These are phyloP conservation scores for Dunckerocampus dactyliophorus DNA, from an alignment of 2,113 vertebrate species.

Conservation along the genomic window DNA sequence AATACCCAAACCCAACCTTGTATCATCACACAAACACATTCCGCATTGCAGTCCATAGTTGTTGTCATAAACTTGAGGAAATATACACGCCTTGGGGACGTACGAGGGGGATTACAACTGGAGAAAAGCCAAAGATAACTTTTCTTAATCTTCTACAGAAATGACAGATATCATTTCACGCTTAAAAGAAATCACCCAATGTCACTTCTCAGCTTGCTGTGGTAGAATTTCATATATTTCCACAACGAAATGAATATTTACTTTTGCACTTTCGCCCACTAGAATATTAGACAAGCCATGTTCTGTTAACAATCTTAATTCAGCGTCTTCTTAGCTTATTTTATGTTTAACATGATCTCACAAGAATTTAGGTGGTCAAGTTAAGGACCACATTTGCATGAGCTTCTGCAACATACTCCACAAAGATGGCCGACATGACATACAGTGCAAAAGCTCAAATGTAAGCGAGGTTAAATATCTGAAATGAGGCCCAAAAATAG, in stretches of 20 bases:
- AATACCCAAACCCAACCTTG: background rate
- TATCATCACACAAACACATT: too few relatives aligned
- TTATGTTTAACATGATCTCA: too few relatives aligned
- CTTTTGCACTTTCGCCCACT: background rate
- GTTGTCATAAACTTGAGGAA: background rate
- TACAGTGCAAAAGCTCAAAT: too few relatives aligned
- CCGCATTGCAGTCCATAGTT: too few relatives aligned
- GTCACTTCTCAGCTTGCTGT: background rate
- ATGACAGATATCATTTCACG: conserved; percentile 5
- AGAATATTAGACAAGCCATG: background rate
- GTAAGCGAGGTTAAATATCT: too few relatives aligned
- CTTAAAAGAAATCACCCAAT: background rate
- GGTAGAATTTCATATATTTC: background rate
- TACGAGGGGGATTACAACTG: background rate
- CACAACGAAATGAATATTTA: conserved; percentile 1
- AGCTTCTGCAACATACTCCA: too few relatives aligned
- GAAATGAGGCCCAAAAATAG: too few relatives aligned
- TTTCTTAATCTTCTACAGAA: background rate
- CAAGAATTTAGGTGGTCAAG: too few relatives aligned
- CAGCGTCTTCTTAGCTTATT: too few relatives aligned
- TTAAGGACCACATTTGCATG: too few relatives aligned
- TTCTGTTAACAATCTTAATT: background rate
- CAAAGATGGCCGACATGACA: too few relatives aligned
- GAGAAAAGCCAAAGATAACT: too few relatives aligned
- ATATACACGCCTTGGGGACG: background rate